Evolutionary conservation across 1,140 invertebrate species (phyloP).

Genomic region (Pararge aegeria): DNA sequence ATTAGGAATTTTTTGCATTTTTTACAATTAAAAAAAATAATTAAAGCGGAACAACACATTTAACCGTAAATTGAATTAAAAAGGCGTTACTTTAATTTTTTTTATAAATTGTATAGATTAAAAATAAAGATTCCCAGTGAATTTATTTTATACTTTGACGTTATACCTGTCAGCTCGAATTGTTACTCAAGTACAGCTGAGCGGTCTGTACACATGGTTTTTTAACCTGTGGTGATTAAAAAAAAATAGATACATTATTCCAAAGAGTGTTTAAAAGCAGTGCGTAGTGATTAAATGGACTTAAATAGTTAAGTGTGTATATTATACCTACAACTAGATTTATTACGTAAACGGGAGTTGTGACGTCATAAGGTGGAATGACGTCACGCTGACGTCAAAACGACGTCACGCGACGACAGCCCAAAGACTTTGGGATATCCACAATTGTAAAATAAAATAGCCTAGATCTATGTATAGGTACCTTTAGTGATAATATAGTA

Average conservation of each 20-base stretch:
- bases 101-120: not conserved
- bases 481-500: constrained; percentile 44
- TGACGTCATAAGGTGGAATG: not conserved
- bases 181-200: constrained; percentile 4
- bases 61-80: not conserved
- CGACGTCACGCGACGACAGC: constrained; percentile 13
- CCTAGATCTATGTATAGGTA: constrained; percentile 56
- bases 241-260: constrained; percentile 11
- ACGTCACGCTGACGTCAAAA: not conserved
- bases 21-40: too few species aligned
- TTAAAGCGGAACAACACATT: not conserved
- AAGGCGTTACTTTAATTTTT: not conserved
- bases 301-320: constrained; percentile 58
- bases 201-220: constrained; percentile 1
- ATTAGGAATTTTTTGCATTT: too few species aligned
- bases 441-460: constrained; percentile 63
- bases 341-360: constrained; percentile 13
- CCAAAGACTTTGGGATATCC: constrained; percentile 46
- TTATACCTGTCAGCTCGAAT: constrained; percentile 4
- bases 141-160: not conserved
- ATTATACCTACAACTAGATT: constrained; percentile 41
- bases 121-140: not conserved
- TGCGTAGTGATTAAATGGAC: constrained; percentile 49
- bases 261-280: constrained; percentile 36
- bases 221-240: constrained; percentile 16